A percentile compares a stretch with the other conserved stretches of the same genome.
These are phyloP conservation scores for Gymnothorax reevesii DNA, from an alignment of 2,797 vertebrate species.

Conservation along the genomic window DNA sequence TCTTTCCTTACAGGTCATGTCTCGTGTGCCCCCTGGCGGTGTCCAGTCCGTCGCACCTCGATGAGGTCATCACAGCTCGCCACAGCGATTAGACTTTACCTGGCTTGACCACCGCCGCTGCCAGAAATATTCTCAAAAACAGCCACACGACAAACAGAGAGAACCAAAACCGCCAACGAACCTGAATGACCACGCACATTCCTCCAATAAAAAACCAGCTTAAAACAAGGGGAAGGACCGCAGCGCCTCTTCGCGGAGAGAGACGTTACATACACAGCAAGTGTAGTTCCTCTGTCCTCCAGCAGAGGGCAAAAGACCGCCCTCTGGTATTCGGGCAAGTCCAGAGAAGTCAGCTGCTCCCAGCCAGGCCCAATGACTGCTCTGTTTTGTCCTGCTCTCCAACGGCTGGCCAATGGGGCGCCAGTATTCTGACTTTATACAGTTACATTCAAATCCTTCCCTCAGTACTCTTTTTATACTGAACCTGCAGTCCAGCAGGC, in stretches of 20 bases:
- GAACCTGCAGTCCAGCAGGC: background rate
- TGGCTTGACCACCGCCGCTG: conserved; percentile 66
- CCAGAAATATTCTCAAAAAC: conserved; percentile 68
- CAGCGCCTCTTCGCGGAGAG: background rate
- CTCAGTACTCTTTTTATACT: background rate
- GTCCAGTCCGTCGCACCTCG: conserved; percentile 94
- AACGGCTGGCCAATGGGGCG: background rate
- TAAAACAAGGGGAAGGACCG: background rate
- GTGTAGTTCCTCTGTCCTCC: background rate
- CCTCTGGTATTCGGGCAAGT: background rate
- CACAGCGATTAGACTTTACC: conserved; percentile 78
- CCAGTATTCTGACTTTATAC: background rate
- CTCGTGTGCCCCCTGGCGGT: conserved; percentile 89
- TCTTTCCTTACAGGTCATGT: conserved; percentile 78
- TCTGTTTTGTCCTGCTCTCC: background rate
- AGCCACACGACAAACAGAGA: conserved; percentile 64
- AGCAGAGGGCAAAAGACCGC: background rate
- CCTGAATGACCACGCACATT: background rate
- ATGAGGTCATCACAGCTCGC: conserved; percentile 76
- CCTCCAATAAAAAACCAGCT: conserved; percentile 22
- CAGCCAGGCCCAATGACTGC: background rate
- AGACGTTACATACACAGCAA: background rate
- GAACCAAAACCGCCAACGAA: conserved; percentile 32
- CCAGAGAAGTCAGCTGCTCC: background rate
- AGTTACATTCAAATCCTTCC: too few species aligned